Evolutionary conservation across 2,888 invertebrate genomes (phyloP), one percentile per base, ranked within the genome.

Genomic region (Harpalus rufipes): DNA sequence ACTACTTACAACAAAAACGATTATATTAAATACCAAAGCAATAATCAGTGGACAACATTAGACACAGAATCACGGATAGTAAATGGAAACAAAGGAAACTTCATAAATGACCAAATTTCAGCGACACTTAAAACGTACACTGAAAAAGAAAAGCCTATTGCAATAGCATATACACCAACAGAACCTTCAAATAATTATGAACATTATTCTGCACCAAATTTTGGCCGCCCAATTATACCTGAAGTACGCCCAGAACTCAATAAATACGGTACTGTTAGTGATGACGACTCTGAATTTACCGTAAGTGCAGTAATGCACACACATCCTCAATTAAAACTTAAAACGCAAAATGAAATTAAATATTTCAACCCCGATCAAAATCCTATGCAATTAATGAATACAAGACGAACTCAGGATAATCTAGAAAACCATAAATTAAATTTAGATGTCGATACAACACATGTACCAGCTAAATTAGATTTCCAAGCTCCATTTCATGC

Each of bases 401-500:
- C 85, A 68, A 81, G 84, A 79, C 16, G 85, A 86, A 81, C 56
- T 41, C 51, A 39, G 51, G 85, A 14, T 87, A 88, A 65, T 58
- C 85, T 12, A 63, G 85, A 85, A 16, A 86, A 86, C 68, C 86
- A 87, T 74, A 85, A 86, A 84, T 86, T 86, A 68, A 82, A 86
- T 65, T 65, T 86, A 25, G 86, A 87, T 59, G 86, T 85, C 18
- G 79, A 84, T 14, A 86, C 87, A 8, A 87, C 87, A 12, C 86
- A 91, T 4, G 90, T 91, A 1, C 91, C 92, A 4, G 91, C 90
- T 87, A 92, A 92, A 4, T 91, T 92, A 86, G 93, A 93, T 86
- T 95, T 95, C 87, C 93, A 94, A 92, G 94, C 95, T 0, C 95
- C 95, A 0, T 95, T 95, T 87, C 93, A 94, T 68, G 95, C 95